These are phyloP conservation scores for Kryphioiulus occultus DNA, from an alignment of 2,888 invertebrate species.

Conservation along the genomic window DNA sequence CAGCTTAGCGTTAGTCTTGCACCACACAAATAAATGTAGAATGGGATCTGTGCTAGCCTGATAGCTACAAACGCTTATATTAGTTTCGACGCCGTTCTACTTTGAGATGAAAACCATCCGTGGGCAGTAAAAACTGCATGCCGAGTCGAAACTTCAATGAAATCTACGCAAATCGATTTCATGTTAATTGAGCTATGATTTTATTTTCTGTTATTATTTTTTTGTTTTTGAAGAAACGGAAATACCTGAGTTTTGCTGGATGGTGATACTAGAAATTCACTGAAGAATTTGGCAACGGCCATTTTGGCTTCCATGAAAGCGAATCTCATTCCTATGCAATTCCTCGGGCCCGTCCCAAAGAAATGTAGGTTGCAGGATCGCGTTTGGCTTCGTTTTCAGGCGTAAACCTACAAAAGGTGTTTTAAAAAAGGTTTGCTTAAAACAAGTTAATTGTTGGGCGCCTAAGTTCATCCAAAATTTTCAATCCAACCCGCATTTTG, in stretches of 20 bases:
- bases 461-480: too few relatives aligned
- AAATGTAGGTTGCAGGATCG: constrained; percentile 60
- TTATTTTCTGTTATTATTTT: neutral
- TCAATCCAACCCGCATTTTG: too few relatives aligned
- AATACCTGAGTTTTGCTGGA: constrained; percentile 44
- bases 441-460: too few relatives aligned
- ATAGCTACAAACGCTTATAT: too few relatives aligned
- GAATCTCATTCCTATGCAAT: constrained; percentile 67
- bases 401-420: constrained; percentile 45
- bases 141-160: constrained; percentile 30
- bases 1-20: too few relatives aligned
- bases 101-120: constrained; percentile 37
- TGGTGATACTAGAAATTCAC: constrained; percentile 35
- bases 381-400: constrained; percentile 46
- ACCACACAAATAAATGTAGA: constrained; percentile 50
- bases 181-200: neutral
- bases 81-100: constrained; percentile 15
- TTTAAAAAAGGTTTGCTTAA: too few relatives aligned
- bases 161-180: neutral
- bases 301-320: constrained; percentile 49
- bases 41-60: neutral
- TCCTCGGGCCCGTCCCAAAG: constrained; percentile 70
- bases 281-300: constrained; percentile 43
- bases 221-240: neutral
- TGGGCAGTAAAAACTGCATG: constrained; percentile 38